Percentiles rank a stretch among this genome's conserved stretches.
Evolutionary conservation across 2,113 vertebrate genomes (phyloP).

Genomic region (Orycteropus afer): DNA sequence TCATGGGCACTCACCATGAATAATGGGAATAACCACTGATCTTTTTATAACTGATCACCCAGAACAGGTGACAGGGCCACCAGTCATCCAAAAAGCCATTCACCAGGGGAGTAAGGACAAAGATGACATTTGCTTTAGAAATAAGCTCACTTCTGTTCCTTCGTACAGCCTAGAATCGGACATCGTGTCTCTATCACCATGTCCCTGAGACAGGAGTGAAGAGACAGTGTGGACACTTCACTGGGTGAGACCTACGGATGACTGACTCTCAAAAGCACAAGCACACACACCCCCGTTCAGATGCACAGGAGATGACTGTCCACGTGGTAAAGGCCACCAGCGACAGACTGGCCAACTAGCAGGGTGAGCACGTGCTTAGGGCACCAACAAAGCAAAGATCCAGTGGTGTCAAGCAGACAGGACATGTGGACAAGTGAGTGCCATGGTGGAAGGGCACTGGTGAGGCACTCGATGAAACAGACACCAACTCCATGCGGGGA

Average conservation of each 20-base stretch:
- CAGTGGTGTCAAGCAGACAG: too few species aligned
- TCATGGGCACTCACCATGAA: too few species aligned
- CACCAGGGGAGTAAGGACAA: neutral
- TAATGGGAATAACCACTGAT: too few species aligned
- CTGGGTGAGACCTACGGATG: neutral
- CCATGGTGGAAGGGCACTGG: too few species aligned
- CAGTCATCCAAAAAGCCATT: neutral
- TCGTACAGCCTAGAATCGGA: neutral
- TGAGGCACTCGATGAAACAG: too few species aligned
- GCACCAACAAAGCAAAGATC: too few species aligned
- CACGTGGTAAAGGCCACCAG: rapidly evolving
- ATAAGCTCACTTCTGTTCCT: neutral
- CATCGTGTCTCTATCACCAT: too few species aligned
- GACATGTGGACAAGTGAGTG: too few species aligned
- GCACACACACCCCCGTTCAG: neutral
- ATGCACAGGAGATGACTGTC: too few species aligned
- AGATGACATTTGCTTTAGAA: neutral
- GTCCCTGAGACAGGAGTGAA: neutral
- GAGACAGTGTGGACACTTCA: neutral
- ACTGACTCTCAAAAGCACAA: rapidly evolving
- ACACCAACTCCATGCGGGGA: too few species aligned
- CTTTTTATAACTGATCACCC: neutral
- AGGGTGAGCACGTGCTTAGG: too few species aligned
- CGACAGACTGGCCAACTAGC: too few species aligned
- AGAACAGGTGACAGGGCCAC: rapidly evolving